These are phyloP conservation scores for Bathybates hornii DNA, from an alignment of 2,113 vertebrate genomes.

Conservation along the genomic window DNA sequence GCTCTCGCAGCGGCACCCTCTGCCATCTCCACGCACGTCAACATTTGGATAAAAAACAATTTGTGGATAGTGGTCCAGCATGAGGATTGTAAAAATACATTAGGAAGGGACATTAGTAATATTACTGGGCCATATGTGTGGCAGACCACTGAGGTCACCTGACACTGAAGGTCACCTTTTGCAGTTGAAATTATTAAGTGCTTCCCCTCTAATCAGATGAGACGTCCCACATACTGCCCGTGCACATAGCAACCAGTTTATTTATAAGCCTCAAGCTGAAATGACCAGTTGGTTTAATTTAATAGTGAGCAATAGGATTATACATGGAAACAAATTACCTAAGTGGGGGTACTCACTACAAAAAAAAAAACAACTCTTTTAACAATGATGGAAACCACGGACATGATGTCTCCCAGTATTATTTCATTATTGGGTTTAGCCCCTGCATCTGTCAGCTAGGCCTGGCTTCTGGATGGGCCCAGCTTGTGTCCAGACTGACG, in stretches of 20 bases:
- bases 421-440: conserved; percentile 71
- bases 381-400: conserved; percentile 77
- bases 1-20: not conserved
- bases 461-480: conserved; percentile 53
- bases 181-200: conserved; percentile 74
- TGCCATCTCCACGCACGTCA: conserved; percentile 19
- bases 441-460: conserved; percentile 67
- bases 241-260: conserved; percentile 71
- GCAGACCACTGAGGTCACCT: conserved; percentile 64
- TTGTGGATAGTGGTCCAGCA: conserved; percentile 54
- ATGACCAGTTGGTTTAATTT: conserved; percentile 80
- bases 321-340: conserved; percentile 78
- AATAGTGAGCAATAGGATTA: conserved; percentile 78
- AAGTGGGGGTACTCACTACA: conserved; percentile 72
- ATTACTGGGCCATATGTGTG: conserved; percentile 65
- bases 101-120: conserved; percentile 67
- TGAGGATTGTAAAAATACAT: conserved; percentile 56
- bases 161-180: conserved; percentile 74
- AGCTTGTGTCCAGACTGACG: conserved; percentile 55
- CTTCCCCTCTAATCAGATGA: conserved; percentile 75
- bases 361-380: conserved; percentile 57
- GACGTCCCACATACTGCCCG: conserved; percentile 60
- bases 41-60: conserved; percentile 62
- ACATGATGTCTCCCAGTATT: conserved; percentile 73
- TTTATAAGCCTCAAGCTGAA: conserved; percentile 74